phyloP scores from a whole-genome alignment of 2,888 invertebrate genomes.

The Dugesia japonica region DNA sequence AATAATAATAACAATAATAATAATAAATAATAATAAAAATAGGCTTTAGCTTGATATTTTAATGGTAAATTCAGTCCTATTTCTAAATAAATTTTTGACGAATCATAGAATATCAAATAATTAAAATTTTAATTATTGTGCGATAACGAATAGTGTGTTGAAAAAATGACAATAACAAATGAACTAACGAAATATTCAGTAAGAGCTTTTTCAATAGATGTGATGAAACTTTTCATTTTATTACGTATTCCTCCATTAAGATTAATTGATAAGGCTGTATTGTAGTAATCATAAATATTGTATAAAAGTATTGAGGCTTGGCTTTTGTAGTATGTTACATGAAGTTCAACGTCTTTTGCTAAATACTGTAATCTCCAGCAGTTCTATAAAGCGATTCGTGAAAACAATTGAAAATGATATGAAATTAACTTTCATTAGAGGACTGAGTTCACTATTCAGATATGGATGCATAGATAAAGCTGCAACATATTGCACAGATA shows the following conservation, averaged over 20 bases:
- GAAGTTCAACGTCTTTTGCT: background rate
- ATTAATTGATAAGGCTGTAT: background rate
- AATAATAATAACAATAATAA: too few relatives aligned
- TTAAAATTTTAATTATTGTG: too few relatives aligned
- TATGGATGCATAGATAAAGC: constrained; percentile 33
- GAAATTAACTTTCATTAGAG: constrained; percentile 16
- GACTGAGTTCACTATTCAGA: constrained; percentile 24
- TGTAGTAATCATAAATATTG: background rate
- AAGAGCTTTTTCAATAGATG: background rate
- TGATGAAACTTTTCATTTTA: background rate
- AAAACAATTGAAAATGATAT: background rate
- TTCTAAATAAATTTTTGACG: too few relatives aligned
- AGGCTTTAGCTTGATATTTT: too few relatives aligned
- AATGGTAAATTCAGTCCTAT: too few relatives aligned
- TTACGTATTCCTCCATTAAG: background rate
- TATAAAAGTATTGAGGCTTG: background rate
- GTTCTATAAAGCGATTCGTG: background rate
- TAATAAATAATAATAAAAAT: too few relatives aligned
- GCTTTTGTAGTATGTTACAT: background rate
- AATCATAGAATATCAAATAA: too few relatives aligned
- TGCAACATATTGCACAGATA: constrained; percentile 24
- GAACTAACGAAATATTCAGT: background rate
- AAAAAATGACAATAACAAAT: too few relatives aligned
- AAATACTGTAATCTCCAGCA: constrained; percentile 20
- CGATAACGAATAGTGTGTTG: too few relatives aligned